Base-by-base conservation (phyloP, 2,888 invertebrate genomes). In the Drosophila mettleri region DNA sequence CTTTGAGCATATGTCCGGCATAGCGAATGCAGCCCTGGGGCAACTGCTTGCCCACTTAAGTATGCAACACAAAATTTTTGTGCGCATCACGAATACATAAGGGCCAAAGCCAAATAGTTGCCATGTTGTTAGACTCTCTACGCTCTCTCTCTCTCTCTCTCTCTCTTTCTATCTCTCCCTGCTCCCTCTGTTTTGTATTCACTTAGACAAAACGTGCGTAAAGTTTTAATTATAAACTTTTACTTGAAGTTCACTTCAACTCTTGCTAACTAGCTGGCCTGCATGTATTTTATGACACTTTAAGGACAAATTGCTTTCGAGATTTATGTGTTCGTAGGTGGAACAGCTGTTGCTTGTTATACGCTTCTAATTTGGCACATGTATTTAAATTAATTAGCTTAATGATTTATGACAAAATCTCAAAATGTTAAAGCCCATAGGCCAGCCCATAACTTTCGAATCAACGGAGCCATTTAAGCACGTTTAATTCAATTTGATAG, bases 181-280 rank as follows among this genome's bases (percentile, higher is more conserved):
- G 61, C n/a, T n/a, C n/a, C n/a, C n/a, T 34, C 60, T 45, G 27
- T 66, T 36, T 76, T 60, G 54, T 76, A 78, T 87, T 86, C 84
- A 83, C 86, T 86, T 74, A 75, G 84, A 75, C 84, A 86, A 86
- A 86, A 88, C 86, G 86, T 87, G 86, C 86, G 88, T 82, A 82
- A 87, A 88, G 86, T 86, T 87, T 88, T 87, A 87, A 87, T 87
- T 87, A 84, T 77, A 84, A 86, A 78, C 76, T 86, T 88, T 78
- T 82, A 62, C 55, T 69, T 54, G 65, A 53, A 77, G 72, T 73
- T 69, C 65, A 60, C 62, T 24, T 36, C 46, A 39, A 16, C 49
- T 60, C 43, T 38, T 59, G 31, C 9, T 29, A 54, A 57, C 60
- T 45, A 62, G 41, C 39, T 65, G 57, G 55, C 33, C 49, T 8